These are phyloP conservation scores for Pelobates fuscus DNA, from an alignment of 2,113 vertebrate genomes.

Conservation along the genomic window DNA sequence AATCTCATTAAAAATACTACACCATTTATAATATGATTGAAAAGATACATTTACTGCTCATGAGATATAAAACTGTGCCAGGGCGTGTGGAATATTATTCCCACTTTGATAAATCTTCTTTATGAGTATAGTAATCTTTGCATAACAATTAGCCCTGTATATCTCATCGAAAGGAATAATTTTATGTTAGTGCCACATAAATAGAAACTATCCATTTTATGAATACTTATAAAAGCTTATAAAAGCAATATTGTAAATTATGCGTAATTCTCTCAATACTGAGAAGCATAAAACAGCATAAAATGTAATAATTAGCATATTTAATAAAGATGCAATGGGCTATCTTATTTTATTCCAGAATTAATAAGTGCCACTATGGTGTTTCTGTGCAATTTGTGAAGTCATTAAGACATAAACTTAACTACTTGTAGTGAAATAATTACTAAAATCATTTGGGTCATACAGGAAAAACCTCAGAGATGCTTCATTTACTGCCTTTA, in stretches of 20 bases:
- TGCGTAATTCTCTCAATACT: constrained; percentile 49
- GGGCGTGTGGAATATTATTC: not conserved
- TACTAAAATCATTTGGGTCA: constrained; percentile 36
- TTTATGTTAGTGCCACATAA: constrained; percentile 21
- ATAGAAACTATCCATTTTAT: constrained; percentile 24
- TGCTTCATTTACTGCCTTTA: constrained; percentile 24
- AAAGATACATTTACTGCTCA: no score
- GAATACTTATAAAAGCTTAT: constrained; percentile 16
- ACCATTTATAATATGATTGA: no score
- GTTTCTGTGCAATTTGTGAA: constrained; percentile 48
- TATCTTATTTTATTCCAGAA: constrained; percentile 41
- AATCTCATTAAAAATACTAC: no score
- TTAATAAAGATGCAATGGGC: constrained; percentile 49
- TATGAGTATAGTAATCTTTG: constrained; percentile 48
- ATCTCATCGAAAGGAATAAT: not conserved
- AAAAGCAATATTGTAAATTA: constrained; percentile 49
- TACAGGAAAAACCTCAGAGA: constrained; percentile 19
- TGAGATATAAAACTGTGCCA: not conserved
- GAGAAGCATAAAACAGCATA: constrained; percentile 42
- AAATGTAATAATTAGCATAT: constrained; percentile 54
- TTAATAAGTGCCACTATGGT: constrained; percentile 45
- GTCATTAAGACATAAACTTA: constrained; percentile 40
- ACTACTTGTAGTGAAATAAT: constrained; percentile 48
- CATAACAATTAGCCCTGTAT: constrained; percentile 21
- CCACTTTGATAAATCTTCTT: constrained; percentile 45